phyloP scores from a whole-genome alignment of 1,140 invertebrate genomes.

The Capitella teleta region DNA sequence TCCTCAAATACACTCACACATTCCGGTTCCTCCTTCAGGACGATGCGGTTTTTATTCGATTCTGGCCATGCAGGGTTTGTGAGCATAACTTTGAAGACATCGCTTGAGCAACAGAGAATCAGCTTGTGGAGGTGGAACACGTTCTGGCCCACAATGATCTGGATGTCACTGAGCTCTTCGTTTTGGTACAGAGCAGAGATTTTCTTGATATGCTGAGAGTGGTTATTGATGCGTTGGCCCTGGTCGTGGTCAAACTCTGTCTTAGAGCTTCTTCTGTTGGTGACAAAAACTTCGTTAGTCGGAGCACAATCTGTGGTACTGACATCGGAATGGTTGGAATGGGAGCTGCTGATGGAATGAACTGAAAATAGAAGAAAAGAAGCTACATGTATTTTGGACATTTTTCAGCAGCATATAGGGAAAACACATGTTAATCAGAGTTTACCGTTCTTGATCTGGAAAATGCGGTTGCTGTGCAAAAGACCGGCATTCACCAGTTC shows the following conservation, averaged over 20 bases:
- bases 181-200: conserved; percentile 72
- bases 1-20: conserved; percentile 74
- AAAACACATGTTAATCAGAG: no score
- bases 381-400: background rate
- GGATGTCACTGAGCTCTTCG: conserved; percentile 73
- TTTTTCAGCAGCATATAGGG: no score
- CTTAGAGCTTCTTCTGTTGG: conserved; percentile 1
- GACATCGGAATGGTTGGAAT: background rate
- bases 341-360: background rate
- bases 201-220: conserved; percentile 62
- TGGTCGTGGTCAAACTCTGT: conserved; percentile 16
- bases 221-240: conserved; percentile 52
- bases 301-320: background rate
- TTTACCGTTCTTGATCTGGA: no score
- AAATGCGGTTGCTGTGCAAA: no score
- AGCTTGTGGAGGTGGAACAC: conserved; percentile 79
- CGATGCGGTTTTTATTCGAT: conserved; percentile 69
- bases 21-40: conserved; percentile 70
- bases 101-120: conserved; percentile 85
- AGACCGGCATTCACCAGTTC: no score
- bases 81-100: conserved; percentile 93
- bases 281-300: background rate
- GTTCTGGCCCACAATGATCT: conserved; percentile 63
- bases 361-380: background rate
- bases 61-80: conserved; percentile 88